Percentiles rank a stretch among this genome's conserved stretches.
phyloP scores from a whole-genome alignment of 2,888 invertebrate species.

The Leistus spinibarbis region DNA sequence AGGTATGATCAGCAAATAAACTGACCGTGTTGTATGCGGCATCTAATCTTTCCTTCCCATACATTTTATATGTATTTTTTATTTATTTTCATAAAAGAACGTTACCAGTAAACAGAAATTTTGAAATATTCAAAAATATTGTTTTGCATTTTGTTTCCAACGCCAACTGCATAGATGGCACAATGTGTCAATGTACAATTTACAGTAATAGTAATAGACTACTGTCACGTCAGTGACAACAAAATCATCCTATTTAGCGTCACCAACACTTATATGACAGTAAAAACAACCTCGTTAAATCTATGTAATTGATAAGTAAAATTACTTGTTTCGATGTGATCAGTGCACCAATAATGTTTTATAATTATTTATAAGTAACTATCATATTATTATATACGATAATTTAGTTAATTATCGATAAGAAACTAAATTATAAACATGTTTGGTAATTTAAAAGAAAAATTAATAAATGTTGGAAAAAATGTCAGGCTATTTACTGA shows the following conservation, averaged over 20 bases:
- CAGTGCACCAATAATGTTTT: neutral
- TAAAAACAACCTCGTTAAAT: neutral
- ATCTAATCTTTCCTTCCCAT: constrained; percentile 44
- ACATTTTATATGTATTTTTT: neutral
- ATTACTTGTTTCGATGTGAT: neutral
- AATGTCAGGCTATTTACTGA: constrained; percentile 38
- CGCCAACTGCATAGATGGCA: constrained; percentile 30
- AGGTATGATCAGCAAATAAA: constrained; percentile 51
- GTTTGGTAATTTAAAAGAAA: constrained; percentile 61
- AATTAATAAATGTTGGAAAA: constrained; percentile 55
- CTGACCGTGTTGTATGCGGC: constrained; percentile 53
- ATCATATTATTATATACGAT: neutral
- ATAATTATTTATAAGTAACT: neutral
- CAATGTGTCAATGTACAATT: neutral
- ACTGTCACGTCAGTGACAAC: constrained; percentile 16
- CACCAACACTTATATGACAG: neutral
- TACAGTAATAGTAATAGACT: neutral
- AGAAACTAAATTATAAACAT: constrained; percentile 48
- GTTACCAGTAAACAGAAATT: constrained; percentile 36
- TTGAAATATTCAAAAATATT: constrained; percentile 24
- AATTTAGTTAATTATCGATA: neutral
- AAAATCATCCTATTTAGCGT: constrained; percentile 19
- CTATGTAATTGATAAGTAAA: neutral
- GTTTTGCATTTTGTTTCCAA: constrained; percentile 17
- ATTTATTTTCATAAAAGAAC: constrained; percentile 11